Percentiles rank a stretch among this genome's conserved stretches.
These are phyloP conservation scores for Apis florea DNA, from an alignment of 1,140 invertebrate genomes.

Conservation along the genomic window DNA sequence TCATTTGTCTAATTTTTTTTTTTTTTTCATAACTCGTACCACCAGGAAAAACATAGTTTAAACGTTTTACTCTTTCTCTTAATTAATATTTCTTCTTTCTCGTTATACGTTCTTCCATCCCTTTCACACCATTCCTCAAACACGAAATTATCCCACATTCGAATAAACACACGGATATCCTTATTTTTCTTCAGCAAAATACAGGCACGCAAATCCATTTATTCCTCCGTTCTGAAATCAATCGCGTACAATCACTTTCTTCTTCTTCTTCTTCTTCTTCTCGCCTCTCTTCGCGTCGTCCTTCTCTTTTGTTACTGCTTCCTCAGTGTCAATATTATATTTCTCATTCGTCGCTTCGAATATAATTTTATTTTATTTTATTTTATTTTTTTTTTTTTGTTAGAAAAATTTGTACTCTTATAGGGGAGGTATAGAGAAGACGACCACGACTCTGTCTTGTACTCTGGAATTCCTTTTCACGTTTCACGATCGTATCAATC, in stretches of 20 bases:
- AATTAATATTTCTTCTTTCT: slow-evolving; percentile 42
- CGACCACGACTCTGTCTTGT: slow-evolving; percentile 64
- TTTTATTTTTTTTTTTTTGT: slow-evolving; percentile 62
- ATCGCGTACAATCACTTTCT: neutral
- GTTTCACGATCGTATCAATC: too few relatives aligned
- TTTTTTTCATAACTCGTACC: slow-evolving; percentile 68
- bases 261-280: neutral
- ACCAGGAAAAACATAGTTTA: slow-evolving; percentile 76
- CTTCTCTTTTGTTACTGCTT: slow-evolving; percentile 33
- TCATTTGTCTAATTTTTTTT: slow-evolving; percentile 70
- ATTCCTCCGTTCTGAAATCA: neutral
- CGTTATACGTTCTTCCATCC: slow-evolving; percentile 47
- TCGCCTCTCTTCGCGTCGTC: slow-evolving; percentile 22
- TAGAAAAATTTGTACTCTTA: slow-evolving; percentile 81
- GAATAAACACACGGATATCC: neutral
- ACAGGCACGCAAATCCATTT: neutral
- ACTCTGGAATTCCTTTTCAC: slow-evolving; percentile 21
- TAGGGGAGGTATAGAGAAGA: slow-evolving; percentile 77
- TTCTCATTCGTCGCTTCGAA: slow-evolving; percentile 70
- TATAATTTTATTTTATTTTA: slow-evolving; percentile 65
- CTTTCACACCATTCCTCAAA: slow-evolving; percentile 32
- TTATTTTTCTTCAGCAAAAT: neutral
- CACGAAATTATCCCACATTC: neutral
- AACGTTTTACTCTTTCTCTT: slow-evolving; percentile 67
- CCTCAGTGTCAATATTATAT: slow-evolving; percentile 52